phyloP scores from a whole-genome alignment of 1,140 invertebrate genomes.

The Penaeus japonicus region DNA sequence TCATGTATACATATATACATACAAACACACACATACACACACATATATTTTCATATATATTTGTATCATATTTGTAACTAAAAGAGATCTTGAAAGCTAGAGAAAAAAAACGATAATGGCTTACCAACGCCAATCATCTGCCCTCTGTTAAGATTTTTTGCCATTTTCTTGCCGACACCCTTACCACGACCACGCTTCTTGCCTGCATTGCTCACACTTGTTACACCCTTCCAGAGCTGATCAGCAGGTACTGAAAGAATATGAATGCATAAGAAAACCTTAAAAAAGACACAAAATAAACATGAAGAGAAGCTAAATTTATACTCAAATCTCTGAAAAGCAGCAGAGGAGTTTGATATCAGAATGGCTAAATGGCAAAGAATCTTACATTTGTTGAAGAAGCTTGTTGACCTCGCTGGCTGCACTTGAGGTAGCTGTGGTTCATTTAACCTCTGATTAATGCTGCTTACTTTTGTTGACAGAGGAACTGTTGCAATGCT shows the following conservation, averaged over 20 bases:
- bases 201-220: slow-evolving; percentile 95
- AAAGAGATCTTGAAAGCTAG: too few species aligned
- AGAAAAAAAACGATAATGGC: slow-evolving; percentile 40
- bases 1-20: too few species aligned
- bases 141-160: slow-evolving; percentile 88
- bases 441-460: too few species aligned
- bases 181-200: slow-evolving; percentile 92
- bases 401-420: background rate
- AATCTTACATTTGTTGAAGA: slow-evolving; percentile 26
- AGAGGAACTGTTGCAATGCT: too few species aligned
- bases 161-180: slow-evolving; percentile 74
- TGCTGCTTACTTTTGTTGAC: too few species aligned
- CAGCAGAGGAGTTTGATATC: background rate
- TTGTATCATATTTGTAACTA: too few species aligned
- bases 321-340: background rate
- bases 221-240: slow-evolving; percentile 92
- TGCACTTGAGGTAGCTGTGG: background rate
- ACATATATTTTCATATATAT: too few species aligned
- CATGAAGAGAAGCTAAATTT: background rate
- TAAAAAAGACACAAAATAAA: background rate
- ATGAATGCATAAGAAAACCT: background rate
- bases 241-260: slow-evolving; percentile 75
- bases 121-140: slow-evolving; percentile 86
- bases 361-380: background rate
- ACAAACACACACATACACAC: too few species aligned